Evolutionary conservation across 2,797 vertebrate genomes (phyloP).

Genomic region (Fundulus diaphanus): DNA sequence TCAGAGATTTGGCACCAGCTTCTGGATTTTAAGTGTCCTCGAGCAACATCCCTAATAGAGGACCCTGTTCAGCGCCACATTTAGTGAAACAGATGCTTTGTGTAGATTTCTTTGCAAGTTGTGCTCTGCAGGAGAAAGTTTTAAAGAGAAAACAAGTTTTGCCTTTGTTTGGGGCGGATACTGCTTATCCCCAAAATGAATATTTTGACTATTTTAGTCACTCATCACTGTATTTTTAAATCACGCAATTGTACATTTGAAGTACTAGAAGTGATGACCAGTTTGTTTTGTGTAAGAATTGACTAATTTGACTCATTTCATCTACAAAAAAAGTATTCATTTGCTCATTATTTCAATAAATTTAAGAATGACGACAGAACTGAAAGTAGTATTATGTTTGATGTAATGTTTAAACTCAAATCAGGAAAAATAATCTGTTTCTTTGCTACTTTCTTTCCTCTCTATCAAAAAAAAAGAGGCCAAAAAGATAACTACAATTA

Average conservation of each 20-base stretch:
- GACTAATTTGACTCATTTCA: neutral
- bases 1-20: slow-evolving; percentile 66
- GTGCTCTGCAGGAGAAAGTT: slow-evolving; percentile 24
- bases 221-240: slow-evolving; percentile 57
- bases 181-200: slow-evolving; percentile 54
- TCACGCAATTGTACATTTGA: slow-evolving; percentile 63
- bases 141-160: slow-evolving; percentile 39
- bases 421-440: slow-evolving; percentile 20
- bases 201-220: slow-evolving; percentile 47
- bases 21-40: slow-evolving; percentile 61
- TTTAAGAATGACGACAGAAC: neutral
- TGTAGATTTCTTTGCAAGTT: slow-evolving; percentile 13
- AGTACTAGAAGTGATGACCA: slow-evolving; percentile 44
- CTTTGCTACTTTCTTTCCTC: slow-evolving; percentile 20
- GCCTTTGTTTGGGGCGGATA: slow-evolving; percentile 31
- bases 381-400: neutral
- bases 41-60: slow-evolving; percentile 48
- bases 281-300: slow-evolving; percentile 16
- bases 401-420: neutral
- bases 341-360: neutral
- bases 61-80: slow-evolving; percentile 5
- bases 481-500: slow-evolving; percentile 62
- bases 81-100: slow-evolving; percentile 16
- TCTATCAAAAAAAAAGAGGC: slow-evolving; percentile 56
- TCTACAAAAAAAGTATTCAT: neutral